These are phyloP conservation scores for Sander vitreus DNA, from an alignment of 2,113 vertebrate species.

Conservation along the genomic window DNA sequence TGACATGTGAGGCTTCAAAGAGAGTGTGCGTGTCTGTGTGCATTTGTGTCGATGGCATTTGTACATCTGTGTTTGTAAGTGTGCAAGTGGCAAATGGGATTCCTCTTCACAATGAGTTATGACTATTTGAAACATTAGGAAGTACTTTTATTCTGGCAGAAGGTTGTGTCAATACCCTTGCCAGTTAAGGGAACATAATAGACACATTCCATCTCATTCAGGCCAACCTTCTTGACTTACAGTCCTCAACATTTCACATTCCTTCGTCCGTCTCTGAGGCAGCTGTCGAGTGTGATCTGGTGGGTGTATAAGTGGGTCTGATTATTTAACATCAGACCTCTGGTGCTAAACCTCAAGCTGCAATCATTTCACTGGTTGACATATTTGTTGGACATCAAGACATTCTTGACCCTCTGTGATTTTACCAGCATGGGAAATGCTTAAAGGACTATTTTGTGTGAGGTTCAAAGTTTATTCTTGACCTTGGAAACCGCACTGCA, in stretches of 20 bases:
- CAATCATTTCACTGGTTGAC: not conserved
- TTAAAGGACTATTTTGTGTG: not conserved
- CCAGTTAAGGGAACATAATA: conserved; percentile 24
- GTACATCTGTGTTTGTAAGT: not conserved
- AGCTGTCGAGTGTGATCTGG: conserved; percentile 1
- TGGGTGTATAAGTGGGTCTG: not conserved
- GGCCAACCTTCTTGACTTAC: conserved; percentile 12
- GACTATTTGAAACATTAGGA: conserved; percentile 23
- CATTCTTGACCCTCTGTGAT: not conserved
- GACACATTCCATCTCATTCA: conserved; percentile 11
- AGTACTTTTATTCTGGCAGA: conserved; percentile 9
- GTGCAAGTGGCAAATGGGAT: not conserved
- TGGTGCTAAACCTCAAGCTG: not conserved
- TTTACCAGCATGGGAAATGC: not conserved
- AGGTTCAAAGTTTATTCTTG: not conserved
- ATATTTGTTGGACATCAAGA: not conserved
- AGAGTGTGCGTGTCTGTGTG: not conserved
- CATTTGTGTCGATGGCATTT: not conserved
- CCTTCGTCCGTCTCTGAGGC: conserved; percentile 9
- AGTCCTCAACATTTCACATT: conserved; percentile 22
- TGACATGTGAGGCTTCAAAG: not conserved
- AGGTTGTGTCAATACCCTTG: conserved; percentile 5
- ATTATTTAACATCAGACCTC: conserved; percentile 17
- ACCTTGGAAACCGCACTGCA: no score
- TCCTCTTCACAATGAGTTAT: conserved; percentile 5